Percentiles rank a stretch among this genome's conserved stretches.
Conservation (phyloP, 2,888 invertebrate species). For the Brassicogethes aeneus region DNA sequence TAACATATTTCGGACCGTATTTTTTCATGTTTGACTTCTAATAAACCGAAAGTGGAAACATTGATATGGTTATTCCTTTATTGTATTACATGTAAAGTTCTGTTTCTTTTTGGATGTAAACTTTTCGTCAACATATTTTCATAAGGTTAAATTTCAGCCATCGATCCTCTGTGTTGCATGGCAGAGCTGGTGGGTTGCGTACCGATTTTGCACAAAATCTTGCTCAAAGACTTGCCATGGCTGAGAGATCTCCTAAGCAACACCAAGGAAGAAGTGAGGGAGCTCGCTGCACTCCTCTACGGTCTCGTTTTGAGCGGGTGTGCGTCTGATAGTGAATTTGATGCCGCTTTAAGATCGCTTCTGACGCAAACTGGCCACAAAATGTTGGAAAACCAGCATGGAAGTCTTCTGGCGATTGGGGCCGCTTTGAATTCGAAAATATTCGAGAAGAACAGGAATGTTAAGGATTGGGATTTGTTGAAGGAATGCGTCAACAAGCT, state of each 20-base stretch:
- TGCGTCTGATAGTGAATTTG: slow-evolving; percentile 47
- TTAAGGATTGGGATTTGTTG: slow-evolving; percentile 50
- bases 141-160: slow-evolving; percentile 44
- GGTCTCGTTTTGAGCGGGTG: slow-evolving; percentile 55
- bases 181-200: slow-evolving; percentile 79
- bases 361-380: slow-evolving; percentile 47
- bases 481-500: slow-evolving; percentile 52
- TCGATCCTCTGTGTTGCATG: slow-evolving; percentile 63
- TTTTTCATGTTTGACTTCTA: no score
- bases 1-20: no score
- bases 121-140: no score
- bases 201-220: slow-evolving; percentile 57
- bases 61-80: no score
- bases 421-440: slow-evolving; percentile 62
- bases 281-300: slow-evolving; percentile 64
- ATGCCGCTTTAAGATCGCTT: slow-evolving; percentile 48
- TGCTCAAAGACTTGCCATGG: slow-evolving; percentile 56
- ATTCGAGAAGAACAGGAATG: slow-evolving; percentile 24
- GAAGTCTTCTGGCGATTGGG: slow-evolving; percentile 63
- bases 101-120: slow-evolving; percentile 1
- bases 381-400: slow-evolving; percentile 68
- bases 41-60: no score
- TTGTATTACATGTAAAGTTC: not conserved
- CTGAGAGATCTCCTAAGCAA: slow-evolving; percentile 53
- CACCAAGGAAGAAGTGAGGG: slow-evolving; percentile 68